Evolutionary conservation across 2,888 invertebrate species (phyloP), one percentile per base, ranked within the genome.

Genomic region (Trilocha varians): DNA sequence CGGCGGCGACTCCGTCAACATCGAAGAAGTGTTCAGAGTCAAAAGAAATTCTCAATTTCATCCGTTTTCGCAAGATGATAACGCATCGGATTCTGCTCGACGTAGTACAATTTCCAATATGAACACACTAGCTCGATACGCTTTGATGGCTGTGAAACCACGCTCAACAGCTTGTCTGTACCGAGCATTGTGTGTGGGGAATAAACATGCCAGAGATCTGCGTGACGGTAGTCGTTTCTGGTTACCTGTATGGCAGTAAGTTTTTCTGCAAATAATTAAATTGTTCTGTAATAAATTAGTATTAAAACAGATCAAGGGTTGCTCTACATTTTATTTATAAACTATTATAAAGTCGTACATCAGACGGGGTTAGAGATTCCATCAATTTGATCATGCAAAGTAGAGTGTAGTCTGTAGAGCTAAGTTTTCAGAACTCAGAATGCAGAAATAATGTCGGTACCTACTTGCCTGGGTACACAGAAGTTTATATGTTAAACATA

Each of bases 221-320:
- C 62, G 69, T 0, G 88, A 88, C 43, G 83, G 78, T 6, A 89
- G 88, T 44, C 88, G 88, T 63, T 87, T 91, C 52, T 91, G 92
- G 90, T 73, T 93, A 43, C 92, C 93, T 0, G 83, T 93, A 47
- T 93, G 92, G 91, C 91, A 93, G 93, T 93, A 82, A 76, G 76
- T 77, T 47, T 25, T n/a, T n/a, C n/a, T n/a, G n/a, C n/a, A n/a
- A n/a, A n/a, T 36, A 16, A 16, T 33, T 16, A 17, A 33, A 15
- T 35, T 17, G 35, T 18, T 36, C 5, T 14, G 15, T 13, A 15
- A 36, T 9, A 32, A n/a, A n/a, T n/a, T n/a, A n/a, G n/a, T n/a
- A n/a, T n/a, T n/a, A n/a, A n/a, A n/a, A n/a, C n/a, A n/a, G n/a
- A n/a, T n/a, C n/a, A n/a, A n/a, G n/a, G n/a, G n/a, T n/a, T n/a